Evolutionary conservation across 2,113 vertebrate species (phyloP).

Genomic region (Vulpes vulpes): DNA sequence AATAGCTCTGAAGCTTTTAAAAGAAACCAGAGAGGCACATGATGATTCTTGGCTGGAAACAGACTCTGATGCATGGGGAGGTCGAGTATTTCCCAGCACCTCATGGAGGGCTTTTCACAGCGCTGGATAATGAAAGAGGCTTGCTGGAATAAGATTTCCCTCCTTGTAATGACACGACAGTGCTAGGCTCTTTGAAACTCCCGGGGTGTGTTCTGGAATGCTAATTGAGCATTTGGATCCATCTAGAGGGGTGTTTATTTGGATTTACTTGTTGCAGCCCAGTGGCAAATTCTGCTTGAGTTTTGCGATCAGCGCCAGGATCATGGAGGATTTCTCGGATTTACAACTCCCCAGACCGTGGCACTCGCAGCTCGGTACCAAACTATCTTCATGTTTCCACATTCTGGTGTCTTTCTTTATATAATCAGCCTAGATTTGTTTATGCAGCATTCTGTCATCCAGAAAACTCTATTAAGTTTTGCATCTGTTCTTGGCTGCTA

Average conservation of each 20-base stretch:
- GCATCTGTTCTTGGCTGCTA: conserved; percentile 45
- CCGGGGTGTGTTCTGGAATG: conserved; percentile 68
- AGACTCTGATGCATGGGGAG: not conserved
- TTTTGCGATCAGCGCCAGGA: not conserved
- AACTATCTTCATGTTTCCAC: not conserved
- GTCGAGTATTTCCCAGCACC: conserved; percentile 54
- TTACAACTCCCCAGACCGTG: not conserved
- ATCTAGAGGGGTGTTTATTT: not conserved
- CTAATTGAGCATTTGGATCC: conserved; percentile 66
- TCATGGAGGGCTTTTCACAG: conserved; percentile 58
- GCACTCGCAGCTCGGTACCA: not conserved
- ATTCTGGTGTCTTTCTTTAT: not conserved
- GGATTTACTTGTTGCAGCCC: not conserved
- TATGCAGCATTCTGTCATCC: conserved; percentile 48
- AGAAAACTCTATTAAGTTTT: conserved; percentile 58
- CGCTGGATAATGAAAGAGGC: conserved; percentile 63
- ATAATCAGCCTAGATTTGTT: not conserved
- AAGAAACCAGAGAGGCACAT: conserved; percentile 64
- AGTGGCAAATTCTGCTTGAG: conserved; percentile 43
- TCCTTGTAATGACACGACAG: conserved; percentile 51
- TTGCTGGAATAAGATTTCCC: conserved; percentile 64
- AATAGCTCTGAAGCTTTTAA: conserved; percentile 54
- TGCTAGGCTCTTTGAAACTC: conserved; percentile 70
- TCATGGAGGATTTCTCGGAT: not conserved
- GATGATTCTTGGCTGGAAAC: conserved; percentile 66